Evolutionary conservation across 2,888 invertebrate genomes (phyloP).

Genomic region (Parelbella ahira): DNA sequence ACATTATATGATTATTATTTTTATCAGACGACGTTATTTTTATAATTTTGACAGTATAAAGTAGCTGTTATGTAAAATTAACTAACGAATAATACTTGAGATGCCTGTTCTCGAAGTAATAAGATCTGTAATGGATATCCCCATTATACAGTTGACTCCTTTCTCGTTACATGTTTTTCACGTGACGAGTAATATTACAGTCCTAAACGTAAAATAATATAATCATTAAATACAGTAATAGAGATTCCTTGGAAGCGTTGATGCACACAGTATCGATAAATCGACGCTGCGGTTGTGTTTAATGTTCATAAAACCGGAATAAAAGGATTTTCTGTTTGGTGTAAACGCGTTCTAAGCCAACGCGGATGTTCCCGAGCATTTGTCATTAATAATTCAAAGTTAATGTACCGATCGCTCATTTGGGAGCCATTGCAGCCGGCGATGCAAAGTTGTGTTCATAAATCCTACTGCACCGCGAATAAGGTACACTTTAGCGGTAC

Average conservation of each 20-base stretch:
- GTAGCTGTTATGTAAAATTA: too few species aligned
- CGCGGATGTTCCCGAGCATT: slow-evolving; percentile 18
- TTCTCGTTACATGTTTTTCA: too few species aligned
- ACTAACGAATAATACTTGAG: too few species aligned
- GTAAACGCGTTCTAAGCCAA: slow-evolving; percentile 6
- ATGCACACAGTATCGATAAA: slow-evolving; percentile 10
- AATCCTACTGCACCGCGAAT: slow-evolving; percentile 10
- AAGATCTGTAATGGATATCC: too few species aligned
- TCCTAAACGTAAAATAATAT: too few species aligned
- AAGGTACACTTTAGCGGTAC: slow-evolving; percentile 13
- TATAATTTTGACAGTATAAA: too few species aligned
- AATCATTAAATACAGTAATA: too few species aligned
- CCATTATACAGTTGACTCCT: too few species aligned
- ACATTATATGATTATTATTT: slow-evolving; percentile 3
- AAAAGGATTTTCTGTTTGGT: slow-evolving; percentile 21
- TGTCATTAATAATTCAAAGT: slow-evolving; percentile 26
- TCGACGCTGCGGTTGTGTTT: slow-evolving; percentile 6
- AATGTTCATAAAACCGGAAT: slow-evolving; percentile 24
- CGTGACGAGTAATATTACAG: too few species aligned
- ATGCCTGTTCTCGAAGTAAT: too few species aligned
- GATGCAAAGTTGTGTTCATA: slow-evolving; percentile 10
- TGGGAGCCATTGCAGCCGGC: slow-evolving; percentile 23
- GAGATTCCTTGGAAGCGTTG: slow-evolving; percentile 5
- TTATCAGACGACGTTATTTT: too few species aligned
- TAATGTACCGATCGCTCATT: slow-evolving; percentile 27